Evolutionary conservation across 53 echinoderm and acorn worm genomes (phyloP), one percentile per base, ranked within the genome.

Genomic region (Apostichopus leukothele): DNA sequence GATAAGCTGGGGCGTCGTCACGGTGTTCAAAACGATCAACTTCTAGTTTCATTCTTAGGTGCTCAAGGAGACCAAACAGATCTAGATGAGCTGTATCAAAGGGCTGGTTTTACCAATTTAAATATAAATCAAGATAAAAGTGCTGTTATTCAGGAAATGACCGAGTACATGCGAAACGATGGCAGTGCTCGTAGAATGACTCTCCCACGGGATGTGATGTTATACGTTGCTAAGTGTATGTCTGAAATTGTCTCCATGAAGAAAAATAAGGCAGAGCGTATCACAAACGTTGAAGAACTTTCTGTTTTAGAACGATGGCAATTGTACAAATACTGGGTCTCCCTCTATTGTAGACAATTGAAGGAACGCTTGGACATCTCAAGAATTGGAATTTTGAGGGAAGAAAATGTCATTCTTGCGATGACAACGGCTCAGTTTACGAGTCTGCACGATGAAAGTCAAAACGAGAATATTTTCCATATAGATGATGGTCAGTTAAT

Each of bases 281-380:
- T 85, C 18, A 50, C 13, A 27, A 67, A 67, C 7, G 67, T 85
- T 25, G n/a, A 27, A 23, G 16, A 85, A 4, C 63, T 85, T 14
- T 16, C 63, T 12, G 16, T 63, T 18, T 66, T 8, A 11, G 66
- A 85, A 67, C 23, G 85, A 50, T 85, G 85, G 85, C 67, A 67
- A 14, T 27, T 85, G 71, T 85, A 85, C 14, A 66, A 85, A 50
- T 85, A 85, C 26, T 85, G 85, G 85, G 67, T 85, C 22, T 67
- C 85, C 8, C 67, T 85, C 27, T 85, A 85, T 67, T 85, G 68
- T 50, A 67, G 67, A 67, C 6, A 85, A 18, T 9, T 85, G 14
- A 67, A 85, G 50, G 26, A 85, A 85, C 11, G 85, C 1, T 67
- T 85, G 27, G 60, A 25, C 1, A 67, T 85, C 6, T 85, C 85